phyloP scores from a whole-genome alignment of 1,140 invertebrate species.

The Pogonomyrmex barbatus region DNA sequence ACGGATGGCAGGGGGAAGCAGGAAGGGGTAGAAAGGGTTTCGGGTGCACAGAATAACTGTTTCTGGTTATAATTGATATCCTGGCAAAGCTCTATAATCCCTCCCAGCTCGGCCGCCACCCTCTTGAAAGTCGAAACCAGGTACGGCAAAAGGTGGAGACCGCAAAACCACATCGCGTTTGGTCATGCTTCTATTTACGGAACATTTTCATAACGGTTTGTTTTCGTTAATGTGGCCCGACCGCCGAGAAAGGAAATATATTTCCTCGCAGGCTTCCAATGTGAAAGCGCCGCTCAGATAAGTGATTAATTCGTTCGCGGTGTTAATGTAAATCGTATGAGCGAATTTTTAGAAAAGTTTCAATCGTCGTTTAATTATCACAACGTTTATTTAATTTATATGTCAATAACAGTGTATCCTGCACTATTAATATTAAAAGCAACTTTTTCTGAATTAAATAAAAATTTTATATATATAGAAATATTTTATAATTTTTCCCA shows the following conservation, averaged over 20 bases:
- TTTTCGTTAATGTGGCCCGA: conserved; percentile 71
- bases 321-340: background rate
- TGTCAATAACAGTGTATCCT: background rate
- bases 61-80: conserved; percentile 87
- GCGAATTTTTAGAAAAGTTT: background rate
- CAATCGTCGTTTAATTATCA: background rate
- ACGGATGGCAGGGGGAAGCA: conserved; percentile 69
- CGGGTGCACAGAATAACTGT: conserved; percentile 78
- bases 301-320: background rate
- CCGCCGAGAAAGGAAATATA: conserved; percentile 61
- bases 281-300: conserved; percentile 29
- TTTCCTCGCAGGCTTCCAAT: conserved; percentile 61
- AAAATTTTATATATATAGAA: background rate
- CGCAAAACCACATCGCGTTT: conserved; percentile 79
- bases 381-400: background rate
- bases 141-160: conserved; percentile 80
- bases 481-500: background rate
- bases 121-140: conserved; percentile 84
- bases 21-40: conserved; percentile 75
- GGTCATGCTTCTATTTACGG: conserved; percentile 77
- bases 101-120: conserved; percentile 78
- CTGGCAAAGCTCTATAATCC: conserved; percentile 86
- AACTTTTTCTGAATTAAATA: background rate
- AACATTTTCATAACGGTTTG: conserved; percentile 76
- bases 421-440: background rate